A percentile compares a stretch with the other conserved stretches of the same genome.
These are phyloP conservation scores for Megaceryle alcyon DNA, from an alignment of 2,797 vertebrate genomes.

Conservation along the genomic window DNA sequence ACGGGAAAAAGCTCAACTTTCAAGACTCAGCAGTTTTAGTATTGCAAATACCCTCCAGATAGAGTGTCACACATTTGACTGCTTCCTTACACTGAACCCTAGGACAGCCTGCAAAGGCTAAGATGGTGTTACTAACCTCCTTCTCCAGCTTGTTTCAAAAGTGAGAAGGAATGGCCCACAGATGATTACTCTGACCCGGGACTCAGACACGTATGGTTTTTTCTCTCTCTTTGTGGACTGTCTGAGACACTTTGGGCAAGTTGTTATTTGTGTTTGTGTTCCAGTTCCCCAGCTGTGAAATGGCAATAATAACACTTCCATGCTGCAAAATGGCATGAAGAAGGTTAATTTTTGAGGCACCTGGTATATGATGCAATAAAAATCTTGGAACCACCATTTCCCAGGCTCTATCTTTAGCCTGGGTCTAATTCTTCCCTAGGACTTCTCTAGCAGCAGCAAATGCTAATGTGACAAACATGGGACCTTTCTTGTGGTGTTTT, in stretches of 20 bases:
- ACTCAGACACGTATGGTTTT: rapidly evolving
- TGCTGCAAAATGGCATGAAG: neutral
- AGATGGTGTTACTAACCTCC: neutral
- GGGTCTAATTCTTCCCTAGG: neutral
- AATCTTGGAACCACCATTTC: neutral
- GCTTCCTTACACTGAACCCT: neutral
- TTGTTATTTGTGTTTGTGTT: neutral
- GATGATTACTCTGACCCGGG: neutral
- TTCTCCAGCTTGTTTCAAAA: neutral
- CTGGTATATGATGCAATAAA: neutral
- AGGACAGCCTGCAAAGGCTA: neutral
- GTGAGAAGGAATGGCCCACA: neutral
- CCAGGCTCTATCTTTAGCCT: neutral
- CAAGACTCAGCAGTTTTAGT: conserved; percentile 61
- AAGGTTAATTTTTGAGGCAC: neutral
- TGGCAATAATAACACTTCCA: neutral
- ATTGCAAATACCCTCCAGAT: conserved; percentile 33
- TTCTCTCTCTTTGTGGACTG: neutral
- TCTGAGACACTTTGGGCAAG: neutral
- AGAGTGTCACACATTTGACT: neutral
- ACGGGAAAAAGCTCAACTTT: conserved; percentile 60
- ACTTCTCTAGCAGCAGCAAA: neutral
- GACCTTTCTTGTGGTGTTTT: neutral
- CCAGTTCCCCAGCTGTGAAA: neutral
- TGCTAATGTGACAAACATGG: neutral